phyloP scores from a whole-genome alignment of 2,113 vertebrate species.

The Narcine bancroftii region DNA sequence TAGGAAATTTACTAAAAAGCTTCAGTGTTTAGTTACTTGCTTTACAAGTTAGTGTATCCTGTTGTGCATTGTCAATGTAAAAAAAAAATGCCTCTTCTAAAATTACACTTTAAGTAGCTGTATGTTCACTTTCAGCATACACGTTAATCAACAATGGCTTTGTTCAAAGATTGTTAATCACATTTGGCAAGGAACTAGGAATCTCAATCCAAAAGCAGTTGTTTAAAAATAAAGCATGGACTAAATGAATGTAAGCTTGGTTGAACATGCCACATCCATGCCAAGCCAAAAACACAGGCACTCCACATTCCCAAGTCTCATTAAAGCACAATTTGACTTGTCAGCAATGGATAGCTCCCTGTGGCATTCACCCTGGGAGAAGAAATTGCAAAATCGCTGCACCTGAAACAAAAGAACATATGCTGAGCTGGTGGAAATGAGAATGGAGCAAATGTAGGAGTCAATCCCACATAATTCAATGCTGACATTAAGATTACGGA shows the following conservation, averaged over 20 bases:
- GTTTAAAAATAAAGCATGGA: background rate
- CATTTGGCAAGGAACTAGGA: background rate
- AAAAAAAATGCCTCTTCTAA: background rate
- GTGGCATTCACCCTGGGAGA: background rate
- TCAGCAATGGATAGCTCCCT: background rate
- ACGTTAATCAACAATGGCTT: conserved; percentile 1
- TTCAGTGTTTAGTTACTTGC: background rate
- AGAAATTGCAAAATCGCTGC: background rate
- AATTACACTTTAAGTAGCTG: background rate
- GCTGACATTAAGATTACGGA: background rate
- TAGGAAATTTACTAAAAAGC: background rate
- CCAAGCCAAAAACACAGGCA: background rate
- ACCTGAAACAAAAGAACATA: background rate
- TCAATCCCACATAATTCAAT: background rate
- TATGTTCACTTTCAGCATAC: background rate
- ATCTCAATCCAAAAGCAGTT: background rate
- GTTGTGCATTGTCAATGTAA: background rate
- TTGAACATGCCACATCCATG: background rate
- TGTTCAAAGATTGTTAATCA: conserved; percentile 4
- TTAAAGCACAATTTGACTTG: conserved; percentile 1
- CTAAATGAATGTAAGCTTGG: background rate
- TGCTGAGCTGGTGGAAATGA: background rate
- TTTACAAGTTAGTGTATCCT: background rate
- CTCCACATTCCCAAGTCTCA: background rate
- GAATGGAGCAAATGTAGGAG: background rate